Conservation (phyloP, 2,797 vertebrate genomes). For the Molossus molossus region DNA sequence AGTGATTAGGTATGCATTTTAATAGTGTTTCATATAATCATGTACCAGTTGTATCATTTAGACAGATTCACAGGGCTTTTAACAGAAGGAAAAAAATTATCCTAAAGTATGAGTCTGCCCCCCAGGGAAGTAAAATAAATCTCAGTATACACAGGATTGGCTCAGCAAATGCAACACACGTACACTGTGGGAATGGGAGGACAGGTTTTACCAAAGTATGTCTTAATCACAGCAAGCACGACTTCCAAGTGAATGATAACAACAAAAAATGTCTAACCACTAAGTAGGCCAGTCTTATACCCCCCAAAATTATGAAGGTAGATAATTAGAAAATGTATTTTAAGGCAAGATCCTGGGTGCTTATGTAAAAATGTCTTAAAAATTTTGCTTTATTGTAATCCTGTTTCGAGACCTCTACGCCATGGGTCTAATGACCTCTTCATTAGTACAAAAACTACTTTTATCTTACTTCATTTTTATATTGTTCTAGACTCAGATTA, state of each 20-base stretch:
- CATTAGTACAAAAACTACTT: neutral
- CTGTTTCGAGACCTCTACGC: neutral
- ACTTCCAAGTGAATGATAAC: neutral
- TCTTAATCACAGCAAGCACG: neutral
- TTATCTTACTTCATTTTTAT: neutral
- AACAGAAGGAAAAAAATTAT: neutral
- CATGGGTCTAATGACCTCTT: neutral
- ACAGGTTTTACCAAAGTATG: neutral
- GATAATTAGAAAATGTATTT: neutral
- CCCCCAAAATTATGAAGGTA: neutral
- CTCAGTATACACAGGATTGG: neutral
- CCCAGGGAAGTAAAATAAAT: neutral
- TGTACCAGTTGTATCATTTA: neutral
- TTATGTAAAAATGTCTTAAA: neutral
- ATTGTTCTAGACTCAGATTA: neutral
- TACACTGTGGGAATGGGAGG: neutral
- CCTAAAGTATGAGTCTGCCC: neutral
- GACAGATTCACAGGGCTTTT: neutral
- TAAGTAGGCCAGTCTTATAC: neutral
- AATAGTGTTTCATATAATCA: neutral
- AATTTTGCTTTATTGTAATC: slow-evolving; percentile 22
- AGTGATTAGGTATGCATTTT: neutral
- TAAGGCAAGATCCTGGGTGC: neutral
- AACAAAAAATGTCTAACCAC: neutral
- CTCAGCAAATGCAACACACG: neutral